These are phyloP conservation scores for Halichondria panicea DNA, from an alignment of 37 sponge, comb jelly and placozoan species.

Conservation along the genomic window DNA sequence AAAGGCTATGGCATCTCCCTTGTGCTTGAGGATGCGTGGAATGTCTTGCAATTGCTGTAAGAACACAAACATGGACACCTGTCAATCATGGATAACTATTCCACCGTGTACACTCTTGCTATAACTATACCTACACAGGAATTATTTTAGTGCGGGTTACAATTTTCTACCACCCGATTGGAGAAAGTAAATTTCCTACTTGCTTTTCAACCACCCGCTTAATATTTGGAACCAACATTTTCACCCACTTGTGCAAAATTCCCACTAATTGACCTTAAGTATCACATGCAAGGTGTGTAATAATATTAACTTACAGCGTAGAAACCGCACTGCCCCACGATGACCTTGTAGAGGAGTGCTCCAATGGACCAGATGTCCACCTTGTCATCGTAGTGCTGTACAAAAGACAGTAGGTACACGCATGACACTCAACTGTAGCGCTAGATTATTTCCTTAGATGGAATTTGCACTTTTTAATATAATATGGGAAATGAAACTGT, in stretches of 20 bases:
- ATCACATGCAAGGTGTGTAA: neutral
- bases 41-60: constrained; percentile 83
- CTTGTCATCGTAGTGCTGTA: constrained; percentile 84
- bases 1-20: constrained; percentile 92
- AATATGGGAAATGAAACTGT: too few relatives aligned
- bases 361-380: constrained; percentile 96
- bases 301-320: constrained; percentile 78
- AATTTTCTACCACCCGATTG: too few relatives aligned
- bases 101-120: neutral
- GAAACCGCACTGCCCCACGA: constrained; percentile 92
- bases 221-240: too few relatives aligned
- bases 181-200: too few relatives aligned
- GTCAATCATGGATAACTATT: neutral
- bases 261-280: too few relatives aligned
- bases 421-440: too few relatives aligned
- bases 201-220: too few relatives aligned
- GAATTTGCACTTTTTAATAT: too few relatives aligned
- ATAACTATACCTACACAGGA: neutral
- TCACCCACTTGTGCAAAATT: too few relatives aligned
- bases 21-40: constrained; percentile 76
- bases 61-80: neutral
- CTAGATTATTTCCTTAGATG: too few relatives aligned
- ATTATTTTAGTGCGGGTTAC: too few relatives aligned
- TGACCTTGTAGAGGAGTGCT: constrained; percentile 84
- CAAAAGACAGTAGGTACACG: neutral